phyloP scores from a whole-genome alignment of 1,140 invertebrate species.

The Anagrus nilaparvatae region DNA sequence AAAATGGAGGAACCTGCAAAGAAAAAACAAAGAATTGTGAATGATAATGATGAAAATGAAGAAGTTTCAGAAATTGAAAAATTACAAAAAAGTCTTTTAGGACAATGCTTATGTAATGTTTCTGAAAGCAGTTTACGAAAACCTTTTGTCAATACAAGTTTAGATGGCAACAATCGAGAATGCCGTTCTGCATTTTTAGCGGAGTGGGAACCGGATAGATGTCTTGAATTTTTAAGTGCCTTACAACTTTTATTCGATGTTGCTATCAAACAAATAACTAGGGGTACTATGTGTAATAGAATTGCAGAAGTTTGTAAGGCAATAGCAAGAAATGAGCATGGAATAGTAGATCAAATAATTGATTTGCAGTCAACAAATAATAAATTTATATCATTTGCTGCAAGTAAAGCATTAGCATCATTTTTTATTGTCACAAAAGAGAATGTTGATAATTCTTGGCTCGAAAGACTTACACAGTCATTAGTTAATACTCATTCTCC shows the following conservation, averaged over 20 bases:
- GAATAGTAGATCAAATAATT: conserved; percentile 72
- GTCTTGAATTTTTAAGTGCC: conserved; percentile 67
- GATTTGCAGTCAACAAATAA: conserved; percentile 65
- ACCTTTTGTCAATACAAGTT: conserved; percentile 55
- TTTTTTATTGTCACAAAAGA: conserved; percentile 76
- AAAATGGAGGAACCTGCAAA: conserved; percentile 60
- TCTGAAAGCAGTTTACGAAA: conserved; percentile 56
- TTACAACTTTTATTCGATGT: conserved; percentile 75
- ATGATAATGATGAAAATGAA: conserved; percentile 40
- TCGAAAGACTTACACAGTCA: conserved; percentile 51
- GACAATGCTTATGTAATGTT: conserved; percentile 68
- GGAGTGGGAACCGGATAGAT: conserved; percentile 61
- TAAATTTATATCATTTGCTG: conserved; percentile 70
- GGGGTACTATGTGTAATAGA: conserved; percentile 67
- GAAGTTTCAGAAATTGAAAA: conserved; percentile 41
- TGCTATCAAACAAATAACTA: conserved; percentile 71
- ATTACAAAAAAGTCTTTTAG: conserved; percentile 53
- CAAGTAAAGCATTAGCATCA: conserved; percentile 66
- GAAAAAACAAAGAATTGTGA: conserved; percentile 58
- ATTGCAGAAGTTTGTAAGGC: conserved; percentile 68
- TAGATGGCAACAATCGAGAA: conserved; percentile 41
- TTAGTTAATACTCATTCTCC: conserved; percentile 37
- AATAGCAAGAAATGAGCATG: conserved; percentile 69
- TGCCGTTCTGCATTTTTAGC: conserved; percentile 46
- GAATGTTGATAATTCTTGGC: conserved; percentile 63